phyloP scores from a whole-genome alignment of 2,888 invertebrate genomes.

The Adela reaumurella region DNA sequence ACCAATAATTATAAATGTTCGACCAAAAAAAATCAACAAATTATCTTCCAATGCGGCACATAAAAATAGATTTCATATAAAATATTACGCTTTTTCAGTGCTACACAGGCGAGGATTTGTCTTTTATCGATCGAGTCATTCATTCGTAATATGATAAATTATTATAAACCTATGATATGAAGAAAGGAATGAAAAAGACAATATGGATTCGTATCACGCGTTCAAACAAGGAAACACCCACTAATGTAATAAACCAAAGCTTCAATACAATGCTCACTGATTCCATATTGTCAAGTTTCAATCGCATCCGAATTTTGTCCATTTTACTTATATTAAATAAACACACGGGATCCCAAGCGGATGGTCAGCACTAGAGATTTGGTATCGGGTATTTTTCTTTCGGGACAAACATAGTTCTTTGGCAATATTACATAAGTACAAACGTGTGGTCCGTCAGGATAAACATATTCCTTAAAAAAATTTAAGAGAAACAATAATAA shows the following conservation, averaged over 20 bases:
- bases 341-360: not conserved
- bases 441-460: not conserved
- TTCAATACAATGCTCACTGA: too few species aligned
- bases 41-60: too few species aligned
- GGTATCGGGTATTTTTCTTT: not conserved
- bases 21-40: too few species aligned
- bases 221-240: not conserved
- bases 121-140: too few species aligned
- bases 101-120: too few species aligned
- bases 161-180: not conserved
- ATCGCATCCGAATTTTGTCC: too few species aligned
- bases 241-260: too few species aligned
- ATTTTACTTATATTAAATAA: not conserved
- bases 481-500: constrained; percentile 2
- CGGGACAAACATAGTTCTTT: not conserved
- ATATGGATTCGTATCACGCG: not conserved
- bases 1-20: too few species aligned
- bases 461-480: not conserved
- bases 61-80: too few species aligned
- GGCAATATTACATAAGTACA: not conserved
- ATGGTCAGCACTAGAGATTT: not conserved
- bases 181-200: not conserved
- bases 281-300: too few species aligned
- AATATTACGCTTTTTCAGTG: too few species aligned
- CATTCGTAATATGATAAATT: not conserved